These are phyloP conservation scores for Nothocercus julius DNA, from an alignment of 2,113 vertebrate genomes.

Conservation along the genomic window DNA sequence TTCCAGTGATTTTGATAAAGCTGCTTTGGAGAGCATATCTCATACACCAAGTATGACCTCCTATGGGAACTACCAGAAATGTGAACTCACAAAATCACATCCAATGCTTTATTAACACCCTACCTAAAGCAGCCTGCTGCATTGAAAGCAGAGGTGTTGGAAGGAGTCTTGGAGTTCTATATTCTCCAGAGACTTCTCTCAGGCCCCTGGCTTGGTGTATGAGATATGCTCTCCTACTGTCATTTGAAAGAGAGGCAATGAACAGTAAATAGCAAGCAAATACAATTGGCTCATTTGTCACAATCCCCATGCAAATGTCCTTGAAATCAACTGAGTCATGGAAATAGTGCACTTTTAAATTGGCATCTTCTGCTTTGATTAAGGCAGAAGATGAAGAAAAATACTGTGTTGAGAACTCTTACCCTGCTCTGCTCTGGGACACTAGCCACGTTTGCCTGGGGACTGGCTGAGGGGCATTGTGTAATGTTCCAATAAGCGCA, in stretches of 20 bases:
- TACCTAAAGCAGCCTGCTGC: neutral
- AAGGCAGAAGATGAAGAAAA: neutral
- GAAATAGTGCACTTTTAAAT: neutral
- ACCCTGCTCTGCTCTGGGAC: neutral
- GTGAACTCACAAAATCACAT: neutral
- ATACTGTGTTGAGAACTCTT: neutral
- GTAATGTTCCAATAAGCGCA: neutral
- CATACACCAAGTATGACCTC: neutral
- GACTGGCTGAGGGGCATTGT: neutral
- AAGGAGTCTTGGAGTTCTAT: neutral
- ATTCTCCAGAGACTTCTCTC: neutral
- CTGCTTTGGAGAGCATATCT: neutral
- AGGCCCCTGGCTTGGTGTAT: neutral
- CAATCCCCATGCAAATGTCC: neutral
- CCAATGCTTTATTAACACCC: neutral
- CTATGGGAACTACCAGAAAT: neutral
- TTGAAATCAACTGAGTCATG: neutral
- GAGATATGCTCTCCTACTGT: neutral
- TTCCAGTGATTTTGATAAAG: neutral
- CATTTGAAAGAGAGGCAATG: neutral
- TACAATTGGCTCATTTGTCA: accelerated
- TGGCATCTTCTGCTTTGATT: neutral
- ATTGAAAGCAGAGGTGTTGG: neutral
- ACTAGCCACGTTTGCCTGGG: neutral
- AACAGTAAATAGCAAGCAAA: neutral